These are phyloP conservation scores for Drosophila sp. DNA, from an alignment of 1,140 invertebrate species.

Conservation along the genomic window DNA sequence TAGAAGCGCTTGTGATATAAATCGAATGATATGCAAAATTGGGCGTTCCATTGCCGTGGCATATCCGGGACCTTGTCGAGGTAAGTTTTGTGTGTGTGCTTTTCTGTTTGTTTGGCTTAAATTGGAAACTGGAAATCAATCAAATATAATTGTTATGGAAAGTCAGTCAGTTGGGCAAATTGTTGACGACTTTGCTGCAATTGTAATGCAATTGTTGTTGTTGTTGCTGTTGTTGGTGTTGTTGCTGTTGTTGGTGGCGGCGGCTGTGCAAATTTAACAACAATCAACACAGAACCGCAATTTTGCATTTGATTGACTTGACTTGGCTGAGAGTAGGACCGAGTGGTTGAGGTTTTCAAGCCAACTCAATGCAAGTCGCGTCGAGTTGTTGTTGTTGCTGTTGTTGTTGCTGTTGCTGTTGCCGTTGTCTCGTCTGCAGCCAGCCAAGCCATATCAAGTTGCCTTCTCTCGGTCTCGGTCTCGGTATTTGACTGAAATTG, in stretches of 20 bases:
- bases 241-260: conserved; percentile 18
- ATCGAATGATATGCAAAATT: conserved; percentile 91
- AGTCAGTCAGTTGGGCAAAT: conserved; percentile 46
- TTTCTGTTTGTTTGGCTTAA: conserved; percentile 41
- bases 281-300: conserved; percentile 79
- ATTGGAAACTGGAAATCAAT: conserved; percentile 53
- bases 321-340: conserved; percentile 24
- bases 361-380: conserved; percentile 33
- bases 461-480: conserved; percentile 39
- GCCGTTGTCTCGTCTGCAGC: conserved; percentile 49
- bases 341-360: conserved; percentile 46
- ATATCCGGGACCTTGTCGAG: conserved; percentile 92
- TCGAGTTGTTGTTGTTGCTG: conserved; percentile 38
- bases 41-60: conserved; percentile 93
- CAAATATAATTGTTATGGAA: conserved; percentile 68
- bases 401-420: conserved; percentile 14
- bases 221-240: conserved; percentile 28
- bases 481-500: conserved; percentile 75
- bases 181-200: conserved; percentile 40
- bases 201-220: conserved; percentile 35
- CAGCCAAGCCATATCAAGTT: conserved; percentile 72
- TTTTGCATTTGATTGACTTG: conserved; percentile 82
- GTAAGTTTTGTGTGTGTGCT: conserved; percentile 84
- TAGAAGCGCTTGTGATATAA: conserved; percentile 92
- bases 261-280: conserved; percentile 73